These are phyloP conservation scores for Leucophenga varia DNA, from an alignment of 1,140 invertebrate genomes.

Conservation along the genomic window DNA sequence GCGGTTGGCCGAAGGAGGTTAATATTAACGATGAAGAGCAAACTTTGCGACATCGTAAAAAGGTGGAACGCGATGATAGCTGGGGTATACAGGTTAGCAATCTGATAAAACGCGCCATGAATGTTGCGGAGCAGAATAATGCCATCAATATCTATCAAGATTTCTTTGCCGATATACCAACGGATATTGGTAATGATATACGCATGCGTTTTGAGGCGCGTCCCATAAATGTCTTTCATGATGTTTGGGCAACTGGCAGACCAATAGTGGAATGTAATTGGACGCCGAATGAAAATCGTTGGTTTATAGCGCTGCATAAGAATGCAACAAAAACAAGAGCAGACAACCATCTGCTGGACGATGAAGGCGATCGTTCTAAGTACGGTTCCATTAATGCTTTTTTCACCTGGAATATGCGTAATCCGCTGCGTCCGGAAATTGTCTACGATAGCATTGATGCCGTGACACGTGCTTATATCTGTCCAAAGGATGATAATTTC, in stretches of 20 bases:
- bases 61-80: constrained; percentile 94
- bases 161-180: constrained; percentile 68
- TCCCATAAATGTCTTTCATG: constrained; percentile 37
- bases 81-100: constrained; percentile 45
- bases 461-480: constrained; percentile 77
- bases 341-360: too few relatives aligned
- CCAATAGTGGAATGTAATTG: constrained; percentile 76
- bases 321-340: constrained; percentile 47
- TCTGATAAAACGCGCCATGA: constrained; percentile 26
- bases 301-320: constrained; percentile 79
- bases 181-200: constrained; percentile 25
- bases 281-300: constrained; percentile 74
- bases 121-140: constrained; percentile 82
- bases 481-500: constrained; percentile 78
- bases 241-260: constrained; percentile 60
- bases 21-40: constrained; percentile 85
- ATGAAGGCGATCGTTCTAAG: constrained; percentile 62
- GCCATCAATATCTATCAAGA: constrained; percentile 87
- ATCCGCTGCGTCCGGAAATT: constrained; percentile 76
- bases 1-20: constrained; percentile 94
- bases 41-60: constrained; percentile 78
- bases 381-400: constrained; percentile 56
- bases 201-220: constrained; percentile 25
- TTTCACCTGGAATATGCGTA: constrained; percentile 87
- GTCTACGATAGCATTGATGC: constrained; percentile 67